These are phyloP conservation scores for Formicarius rufipectus DNA, from an alignment of 2,113 vertebrate species.

Conservation along the genomic window DNA sequence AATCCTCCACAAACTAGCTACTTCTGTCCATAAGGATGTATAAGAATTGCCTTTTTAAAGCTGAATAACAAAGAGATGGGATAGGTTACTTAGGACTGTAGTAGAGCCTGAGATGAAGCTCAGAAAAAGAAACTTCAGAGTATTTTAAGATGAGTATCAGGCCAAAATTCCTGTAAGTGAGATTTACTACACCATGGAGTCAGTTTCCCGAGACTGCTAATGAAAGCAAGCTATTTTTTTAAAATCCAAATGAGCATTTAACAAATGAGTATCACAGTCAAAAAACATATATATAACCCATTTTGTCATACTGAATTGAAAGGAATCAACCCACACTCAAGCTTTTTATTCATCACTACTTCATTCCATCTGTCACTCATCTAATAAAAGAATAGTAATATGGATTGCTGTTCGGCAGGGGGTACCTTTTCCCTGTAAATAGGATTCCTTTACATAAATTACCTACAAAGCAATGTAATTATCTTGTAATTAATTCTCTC, in stretches of 20 bases:
- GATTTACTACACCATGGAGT: slow-evolving; percentile 45
- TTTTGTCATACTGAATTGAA: slow-evolving; percentile 37
- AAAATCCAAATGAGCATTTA: slow-evolving; percentile 49
- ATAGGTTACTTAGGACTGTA: background rate
- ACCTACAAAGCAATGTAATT: background rate
- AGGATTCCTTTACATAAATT: slow-evolving; percentile 5
- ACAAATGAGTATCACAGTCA: slow-evolving; percentile 52
- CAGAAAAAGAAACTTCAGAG: background rate
- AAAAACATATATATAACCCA: background rate
- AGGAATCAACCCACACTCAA: slow-evolving; percentile 51
- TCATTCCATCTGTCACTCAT: slow-evolving; percentile 16
- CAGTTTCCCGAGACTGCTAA: slow-evolving; percentile 17
- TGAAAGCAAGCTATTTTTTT: slow-evolving; percentile 56
- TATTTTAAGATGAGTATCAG: slow-evolving; percentile 47
- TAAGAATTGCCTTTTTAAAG: background rate
- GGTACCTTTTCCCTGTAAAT: background rate
- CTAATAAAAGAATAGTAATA: slow-evolving; percentile 33
- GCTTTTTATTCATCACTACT: slow-evolving; percentile 15
- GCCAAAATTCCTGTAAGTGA: slow-evolving; percentile 52
- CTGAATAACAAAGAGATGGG: background rate
- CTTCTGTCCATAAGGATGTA: background rate
- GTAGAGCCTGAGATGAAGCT: background rate
- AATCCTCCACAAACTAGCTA: background rate
- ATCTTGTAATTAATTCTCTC: background rate
- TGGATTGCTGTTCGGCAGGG: background rate